A percentile compares a stretch with the other conserved stretches of the same genome.
These are phyloP conservation scores for Neodiprion virginianus DNA, from an alignment of 1,140 invertebrate genomes.

Conservation along the genomic window DNA sequence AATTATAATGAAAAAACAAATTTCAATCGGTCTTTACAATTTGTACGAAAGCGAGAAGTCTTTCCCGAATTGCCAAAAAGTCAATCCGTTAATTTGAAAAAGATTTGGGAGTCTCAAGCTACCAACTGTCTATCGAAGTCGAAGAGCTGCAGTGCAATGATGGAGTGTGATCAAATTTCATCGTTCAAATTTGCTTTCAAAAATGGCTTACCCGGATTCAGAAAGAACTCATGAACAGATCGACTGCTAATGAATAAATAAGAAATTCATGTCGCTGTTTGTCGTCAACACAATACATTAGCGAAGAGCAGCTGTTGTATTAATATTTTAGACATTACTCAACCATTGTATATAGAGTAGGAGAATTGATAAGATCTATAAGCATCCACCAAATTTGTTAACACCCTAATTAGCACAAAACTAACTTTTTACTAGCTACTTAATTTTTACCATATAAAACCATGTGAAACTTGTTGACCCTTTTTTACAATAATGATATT, in stretches of 20 bases:
- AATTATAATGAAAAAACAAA: constrained; percentile 26
- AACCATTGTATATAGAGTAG: background rate
- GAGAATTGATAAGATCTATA: background rate
- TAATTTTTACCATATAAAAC: background rate
- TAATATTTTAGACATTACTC: background rate
- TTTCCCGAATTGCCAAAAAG: constrained; percentile 32
- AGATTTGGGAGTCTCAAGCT: constrained; percentile 31
- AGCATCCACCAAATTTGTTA: background rate
- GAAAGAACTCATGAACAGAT: constrained; percentile 30
- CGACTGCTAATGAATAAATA: constrained; percentile 27
- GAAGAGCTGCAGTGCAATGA: constrained; percentile 32
- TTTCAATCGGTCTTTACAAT: constrained; percentile 21
- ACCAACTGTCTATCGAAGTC: constrained; percentile 29
- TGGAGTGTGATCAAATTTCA: constrained; percentile 27
- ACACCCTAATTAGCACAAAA: background rate
- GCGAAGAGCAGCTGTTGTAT: background rate
- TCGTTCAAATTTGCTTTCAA: constrained; percentile 24
- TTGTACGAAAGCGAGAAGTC: constrained; percentile 27
- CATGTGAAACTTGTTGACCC: background rate
- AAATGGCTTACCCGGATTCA: constrained; percentile 22
- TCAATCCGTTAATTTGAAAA: constrained; percentile 32
- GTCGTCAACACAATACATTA: background rate
- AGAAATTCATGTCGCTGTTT: constrained; percentile 27
- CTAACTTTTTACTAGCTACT: background rate
- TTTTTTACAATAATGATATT: constrained; percentile 1